Evolutionary conservation across 2,888 invertebrate genomes (phyloP), one percentile per base, ranked within the genome.

Genomic region (Idaea dimidiata): DNA sequence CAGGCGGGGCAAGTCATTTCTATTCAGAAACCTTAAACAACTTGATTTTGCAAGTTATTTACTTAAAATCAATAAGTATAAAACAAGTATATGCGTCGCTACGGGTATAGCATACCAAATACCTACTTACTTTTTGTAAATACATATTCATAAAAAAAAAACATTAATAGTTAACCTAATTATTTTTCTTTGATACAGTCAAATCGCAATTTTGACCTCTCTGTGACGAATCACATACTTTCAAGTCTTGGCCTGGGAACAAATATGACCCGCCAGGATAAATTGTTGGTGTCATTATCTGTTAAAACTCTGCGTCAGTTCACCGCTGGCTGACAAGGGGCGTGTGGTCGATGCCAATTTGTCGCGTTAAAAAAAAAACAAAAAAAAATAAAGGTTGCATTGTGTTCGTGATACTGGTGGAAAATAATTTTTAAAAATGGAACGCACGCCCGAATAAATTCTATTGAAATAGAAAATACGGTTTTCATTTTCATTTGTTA

Each of bases 261-360:
- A 74, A 75, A 75, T 82, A 75, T 84, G 86, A 84, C 86, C 87
- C 86, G 81, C 76, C 85, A 83, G 84, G 82, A 88, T 83, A 90
- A 91, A 84, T 91, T 87, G 89, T 84, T 79, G 81, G 82, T 80
- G 84, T 84, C 82, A 90, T 90, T 91, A 90, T 82, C 85, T 82
- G 90, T 88, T 88, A 87, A 24, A 80, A 79, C 82, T 81, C 80
- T 75, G 80, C 82, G 82, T 86, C 89, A 87, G 89, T 88, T 76
- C 78, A 77, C 76, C 76, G 82, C 81, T 78, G 83, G 79, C 79
- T 79, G 82, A 72, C 80, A 81, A 84, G 87, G 83, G 84, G 81
- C 84, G 80, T 78, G 74, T 72, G 74, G 74, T 80, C 72, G 72
- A 76, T 78, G 79, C 74, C 78, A 79, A 43, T 73, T 65, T 58